Evolutionary conservation across 1,140 invertebrate genomes (phyloP).

Genomic region (Teleopsis dalmanni): DNA sequence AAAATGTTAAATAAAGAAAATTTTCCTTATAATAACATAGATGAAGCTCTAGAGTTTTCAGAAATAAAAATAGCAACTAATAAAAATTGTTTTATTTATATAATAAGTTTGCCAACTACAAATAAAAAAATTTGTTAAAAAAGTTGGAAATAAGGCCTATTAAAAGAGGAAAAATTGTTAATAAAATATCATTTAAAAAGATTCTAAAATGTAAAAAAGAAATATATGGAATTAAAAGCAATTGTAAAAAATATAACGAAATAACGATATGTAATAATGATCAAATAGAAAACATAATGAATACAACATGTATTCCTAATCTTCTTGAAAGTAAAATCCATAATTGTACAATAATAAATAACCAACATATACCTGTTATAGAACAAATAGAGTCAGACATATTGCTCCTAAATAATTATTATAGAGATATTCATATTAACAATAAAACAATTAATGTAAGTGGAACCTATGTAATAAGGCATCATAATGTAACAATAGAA

Average conservation of each 20-base stretch:
- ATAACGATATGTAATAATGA: not conserved
- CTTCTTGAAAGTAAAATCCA: not conserved
- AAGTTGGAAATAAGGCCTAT: not conserved
- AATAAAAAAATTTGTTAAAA: not conserved
- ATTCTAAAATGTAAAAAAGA: not conserved
- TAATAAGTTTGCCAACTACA: not conserved
- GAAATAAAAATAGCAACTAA: not conserved
- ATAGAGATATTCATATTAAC: not conserved
- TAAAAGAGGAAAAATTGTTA: not conserved
- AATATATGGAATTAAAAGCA: not conserved
- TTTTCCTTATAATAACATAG: not conserved
- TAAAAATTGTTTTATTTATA: not conserved
- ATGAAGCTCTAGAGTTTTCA: constrained; percentile 1
- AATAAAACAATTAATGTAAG: not conserved
- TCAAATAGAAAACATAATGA: not conserved
- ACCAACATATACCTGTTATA: not conserved
- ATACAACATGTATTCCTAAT: not conserved
- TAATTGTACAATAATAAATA: not conserved
- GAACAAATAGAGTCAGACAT: not conserved
- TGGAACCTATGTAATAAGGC: not conserved
- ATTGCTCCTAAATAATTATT: not conserved
- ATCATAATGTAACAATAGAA: not conserved
- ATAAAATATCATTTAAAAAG: not conserved
- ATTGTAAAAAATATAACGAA: not conserved
- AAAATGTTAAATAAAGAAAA: not conserved